Conservation (phyloP, 2,113 vertebrate species). For the Saccopteryx bilineata region DNA sequence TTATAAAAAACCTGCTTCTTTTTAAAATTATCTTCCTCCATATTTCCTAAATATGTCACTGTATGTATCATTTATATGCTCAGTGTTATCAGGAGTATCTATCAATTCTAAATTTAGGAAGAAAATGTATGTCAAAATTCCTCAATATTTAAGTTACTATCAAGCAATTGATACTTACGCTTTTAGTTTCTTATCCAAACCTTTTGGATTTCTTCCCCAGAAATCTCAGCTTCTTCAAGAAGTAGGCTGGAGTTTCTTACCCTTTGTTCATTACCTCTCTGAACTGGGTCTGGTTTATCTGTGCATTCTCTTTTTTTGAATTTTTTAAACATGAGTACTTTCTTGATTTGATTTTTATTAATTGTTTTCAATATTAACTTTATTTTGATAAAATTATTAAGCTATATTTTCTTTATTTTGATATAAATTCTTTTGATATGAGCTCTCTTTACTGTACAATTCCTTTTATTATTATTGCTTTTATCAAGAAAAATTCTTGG, state of each 20-base stretch:
- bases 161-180: neutral
- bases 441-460: neutral
- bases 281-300: neutral
- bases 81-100: neutral
- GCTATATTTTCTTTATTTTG: neutral
- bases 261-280: neutral
- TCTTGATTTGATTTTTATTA: neutral
- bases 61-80: neutral
- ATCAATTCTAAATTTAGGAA: neutral
- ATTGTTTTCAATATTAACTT: conserved; percentile 4
- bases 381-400: conserved; percentile 35
- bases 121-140: neutral
- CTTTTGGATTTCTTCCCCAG: neutral
- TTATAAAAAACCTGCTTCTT: neutral
- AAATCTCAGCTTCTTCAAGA: neutral
- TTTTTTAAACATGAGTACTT: neutral
- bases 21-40: neutral
- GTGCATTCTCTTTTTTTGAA: neutral
- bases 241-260: neutral
- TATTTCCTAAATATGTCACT: neutral
- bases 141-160: neutral
- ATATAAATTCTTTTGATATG: conserved; percentile 57
- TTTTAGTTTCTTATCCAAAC: neutral
- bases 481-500: conserved; percentile 8
- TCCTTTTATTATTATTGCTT: conserved; percentile 23